A percentile compares a stretch with the other conserved stretches of the same genome.
Conservation (phyloP, 2,888 invertebrate species). For the Hypolimnas misippus region DNA sequence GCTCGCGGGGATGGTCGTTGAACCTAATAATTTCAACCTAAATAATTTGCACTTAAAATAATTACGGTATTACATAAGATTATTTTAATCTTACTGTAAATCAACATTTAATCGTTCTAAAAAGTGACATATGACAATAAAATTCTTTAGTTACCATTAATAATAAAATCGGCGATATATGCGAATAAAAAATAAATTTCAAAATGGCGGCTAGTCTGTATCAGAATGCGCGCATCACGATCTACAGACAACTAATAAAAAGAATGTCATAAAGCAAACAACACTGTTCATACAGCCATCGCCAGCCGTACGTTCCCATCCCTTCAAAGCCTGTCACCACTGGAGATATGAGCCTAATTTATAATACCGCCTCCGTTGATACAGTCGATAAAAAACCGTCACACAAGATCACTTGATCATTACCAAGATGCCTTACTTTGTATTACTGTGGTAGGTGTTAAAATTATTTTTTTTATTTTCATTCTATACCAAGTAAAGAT, state of each 20-base stretch:
- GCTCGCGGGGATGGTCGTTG: conserved; percentile 29
- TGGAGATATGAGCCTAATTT: conserved; percentile 49
- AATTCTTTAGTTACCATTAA: no score
- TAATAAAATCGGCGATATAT: background rate
- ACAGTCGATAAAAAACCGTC: conserved; percentile 48
- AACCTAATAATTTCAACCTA: conserved; percentile 13
- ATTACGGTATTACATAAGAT: no score
- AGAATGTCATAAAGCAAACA: conserved; percentile 48
- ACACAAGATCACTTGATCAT: conserved; percentile 44
- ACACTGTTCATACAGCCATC: conserved; percentile 40
- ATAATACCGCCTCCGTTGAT: conserved; percentile 48
- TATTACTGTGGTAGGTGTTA: conserved; percentile 22
- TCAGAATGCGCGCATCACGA: conserved; percentile 26
- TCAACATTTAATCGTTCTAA: no score
- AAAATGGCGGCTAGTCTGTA: conserved; percentile 29
- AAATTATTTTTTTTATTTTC: conserved; percentile 13
- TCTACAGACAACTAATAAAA: conserved; percentile 40
- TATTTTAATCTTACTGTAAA: no score
- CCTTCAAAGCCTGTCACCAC: conserved; percentile 49
- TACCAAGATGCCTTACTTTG: conserved; percentile 39
- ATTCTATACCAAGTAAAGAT: background rate
- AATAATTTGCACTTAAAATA: no score
- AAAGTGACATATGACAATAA: no score
- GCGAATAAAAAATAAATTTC: background rate
- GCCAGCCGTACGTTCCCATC: conserved; percentile 44